phyloP scores from a whole-genome alignment of 2,797 vertebrate genomes.

The Spatula clypeata region DNA sequence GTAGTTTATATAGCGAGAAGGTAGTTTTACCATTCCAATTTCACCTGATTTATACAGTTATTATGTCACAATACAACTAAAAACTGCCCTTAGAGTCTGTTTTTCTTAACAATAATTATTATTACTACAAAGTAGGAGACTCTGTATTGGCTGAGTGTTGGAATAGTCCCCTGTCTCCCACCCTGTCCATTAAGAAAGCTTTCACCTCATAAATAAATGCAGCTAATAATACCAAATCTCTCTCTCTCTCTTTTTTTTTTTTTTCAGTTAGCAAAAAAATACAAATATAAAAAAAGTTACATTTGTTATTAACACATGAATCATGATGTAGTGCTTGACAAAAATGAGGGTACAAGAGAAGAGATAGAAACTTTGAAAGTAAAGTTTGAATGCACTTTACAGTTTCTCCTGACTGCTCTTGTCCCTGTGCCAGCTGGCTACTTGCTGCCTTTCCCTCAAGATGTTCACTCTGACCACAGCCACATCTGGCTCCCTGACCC shows the following conservation, averaged over 20 bases:
- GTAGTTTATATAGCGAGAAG: background rate
- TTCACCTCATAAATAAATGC: constrained; percentile 52
- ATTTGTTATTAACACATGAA: background rate
- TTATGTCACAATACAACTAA: constrained; percentile 10
- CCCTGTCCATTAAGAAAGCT: constrained; percentile 21
- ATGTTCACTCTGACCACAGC: background rate
- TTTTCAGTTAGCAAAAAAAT: background rate
- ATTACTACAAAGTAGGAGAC: constrained; percentile 8
- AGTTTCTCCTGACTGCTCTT: background rate
- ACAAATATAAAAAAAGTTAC: background rate
- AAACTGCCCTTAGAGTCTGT: background rate
- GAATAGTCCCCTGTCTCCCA: background rate
- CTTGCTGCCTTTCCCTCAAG: background rate
- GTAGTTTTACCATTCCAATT: background rate
- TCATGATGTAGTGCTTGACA: background rate
- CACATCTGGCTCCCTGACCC: background rate
- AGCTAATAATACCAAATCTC: background rate
- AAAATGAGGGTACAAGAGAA: background rate
- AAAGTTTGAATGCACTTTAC: background rate
- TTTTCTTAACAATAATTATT: constrained; percentile 29
- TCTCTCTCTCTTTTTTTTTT: background rate
- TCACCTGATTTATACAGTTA: constrained; percentile 7
- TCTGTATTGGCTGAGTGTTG: background rate
- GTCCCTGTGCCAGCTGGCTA: background rate
- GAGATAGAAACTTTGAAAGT: background rate